These are phyloP conservation scores for Xiphophorus birchmanni DNA, from an alignment of 2,797 vertebrate species.

Conservation along the genomic window DNA sequence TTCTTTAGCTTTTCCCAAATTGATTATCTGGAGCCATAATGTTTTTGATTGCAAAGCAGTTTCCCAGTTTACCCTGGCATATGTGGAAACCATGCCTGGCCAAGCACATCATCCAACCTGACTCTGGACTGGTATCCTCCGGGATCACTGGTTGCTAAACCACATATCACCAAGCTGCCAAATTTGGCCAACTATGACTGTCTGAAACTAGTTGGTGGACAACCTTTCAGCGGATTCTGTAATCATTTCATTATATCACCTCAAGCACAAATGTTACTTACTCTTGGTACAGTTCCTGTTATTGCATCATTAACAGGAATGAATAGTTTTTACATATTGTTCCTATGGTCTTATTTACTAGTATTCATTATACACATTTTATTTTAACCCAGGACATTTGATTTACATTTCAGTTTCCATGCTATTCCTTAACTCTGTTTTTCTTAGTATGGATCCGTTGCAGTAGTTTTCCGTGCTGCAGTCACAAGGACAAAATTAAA, in stretches of 20 bases:
- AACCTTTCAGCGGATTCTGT: conserved; percentile 40
- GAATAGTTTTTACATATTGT: not conserved
- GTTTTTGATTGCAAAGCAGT: conserved; percentile 51
- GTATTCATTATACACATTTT: not conserved
- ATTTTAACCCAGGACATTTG: not conserved
- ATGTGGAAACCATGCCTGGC: conserved; percentile 68
- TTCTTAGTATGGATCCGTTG: not conserved
- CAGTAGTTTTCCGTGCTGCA: not conserved
- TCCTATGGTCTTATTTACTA: not conserved
- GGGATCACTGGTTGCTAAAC: conserved; percentile 54
- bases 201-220: conserved; percentile 61
- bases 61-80: conserved; percentile 66
- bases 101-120: conserved; percentile 75
- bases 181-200: conserved; percentile 51
- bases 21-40: conserved; percentile 39
- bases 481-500: not conserved
- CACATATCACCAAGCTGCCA: conserved; percentile 61
- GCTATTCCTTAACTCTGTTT: not conserved
- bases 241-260: conserved; percentile 33
- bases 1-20: conserved; percentile 43
- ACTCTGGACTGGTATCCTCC: conserved; percentile 64
- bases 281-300: conserved; percentile 31
- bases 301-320: conserved; percentile 15
- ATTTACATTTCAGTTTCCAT: not conserved
- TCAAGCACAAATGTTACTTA: conserved; percentile 16